These are phyloP conservation scores for Papilio helenus DNA, from an alignment of 1,140 invertebrate species.

Conservation along the genomic window DNA sequence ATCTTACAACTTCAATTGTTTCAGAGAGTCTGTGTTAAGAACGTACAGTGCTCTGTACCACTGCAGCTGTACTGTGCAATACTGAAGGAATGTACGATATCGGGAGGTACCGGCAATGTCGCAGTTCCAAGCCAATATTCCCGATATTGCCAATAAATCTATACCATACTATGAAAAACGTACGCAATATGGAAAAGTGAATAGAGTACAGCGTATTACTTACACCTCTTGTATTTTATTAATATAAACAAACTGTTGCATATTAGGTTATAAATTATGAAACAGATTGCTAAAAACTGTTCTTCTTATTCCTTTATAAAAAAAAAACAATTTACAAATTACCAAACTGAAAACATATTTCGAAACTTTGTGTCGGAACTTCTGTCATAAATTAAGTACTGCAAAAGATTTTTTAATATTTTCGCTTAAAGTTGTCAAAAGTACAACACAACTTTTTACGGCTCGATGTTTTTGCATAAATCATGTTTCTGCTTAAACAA, in stretches of 20 bases:
- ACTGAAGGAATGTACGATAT: neutral
- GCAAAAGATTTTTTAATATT: slow-evolving; percentile 21
- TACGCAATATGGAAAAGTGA: neutral
- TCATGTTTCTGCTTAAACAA: slow-evolving; percentile 11
- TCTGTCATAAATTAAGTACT: slow-evolving; percentile 25
- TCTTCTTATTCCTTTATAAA: neutral
- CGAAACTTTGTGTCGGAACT: neutral
- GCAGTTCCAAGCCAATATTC: neutral
- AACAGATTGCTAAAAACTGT: slow-evolving; percentile 1
- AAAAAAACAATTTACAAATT: slow-evolving; percentile 28
- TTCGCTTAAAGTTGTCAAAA: slow-evolving; percentile 26
- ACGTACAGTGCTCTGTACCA: neutral
- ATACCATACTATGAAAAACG: neutral
- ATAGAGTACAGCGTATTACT: neutral
- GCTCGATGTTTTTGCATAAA: slow-evolving; percentile 21
- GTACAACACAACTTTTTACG: slow-evolving; percentile 28
- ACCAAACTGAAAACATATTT: slow-evolving; percentile 22
- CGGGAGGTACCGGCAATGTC: neutral
- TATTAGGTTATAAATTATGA: slow-evolving; percentile 8
- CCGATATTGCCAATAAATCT: neutral
- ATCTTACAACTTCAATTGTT: neutral
- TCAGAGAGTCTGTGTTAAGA: neutral
- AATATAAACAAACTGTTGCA: neutral
- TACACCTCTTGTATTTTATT: neutral
- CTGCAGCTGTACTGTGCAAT: neutral